Percentiles rank a stretch among this genome's conserved stretches.
phyloP scores from a whole-genome alignment of 2,113 vertebrate species.

The Anas platyrhynchos region DNA sequence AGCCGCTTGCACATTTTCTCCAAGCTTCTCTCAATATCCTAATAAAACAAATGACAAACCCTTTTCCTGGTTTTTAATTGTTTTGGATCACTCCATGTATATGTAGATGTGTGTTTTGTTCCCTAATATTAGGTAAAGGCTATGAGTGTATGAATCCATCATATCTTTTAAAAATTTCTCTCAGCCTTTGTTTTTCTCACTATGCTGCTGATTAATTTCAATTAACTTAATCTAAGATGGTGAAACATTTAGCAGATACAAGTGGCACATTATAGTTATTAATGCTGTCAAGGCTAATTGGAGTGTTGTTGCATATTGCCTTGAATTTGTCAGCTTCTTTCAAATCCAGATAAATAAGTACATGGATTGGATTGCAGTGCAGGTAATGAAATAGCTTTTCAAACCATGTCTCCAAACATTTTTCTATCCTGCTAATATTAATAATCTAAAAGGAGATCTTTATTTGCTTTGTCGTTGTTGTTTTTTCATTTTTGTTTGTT shows the following conservation, averaged over 20 bases:
- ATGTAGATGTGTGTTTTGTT: neutral
- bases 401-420: neutral
- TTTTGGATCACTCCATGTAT: neutral
- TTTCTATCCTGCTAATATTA: neutral
- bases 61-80: neutral
- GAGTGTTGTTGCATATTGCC: neutral
- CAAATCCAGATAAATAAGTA: slow-evolving; percentile 23
- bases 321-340: slow-evolving; percentile 27
- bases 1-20: neutral
- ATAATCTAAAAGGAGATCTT: neutral
- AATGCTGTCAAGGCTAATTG: slow-evolving; percentile 13
- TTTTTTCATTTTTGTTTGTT: neutral
- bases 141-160: neutral
- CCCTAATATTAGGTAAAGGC: neutral
- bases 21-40: neutral
- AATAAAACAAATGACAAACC: neutral
- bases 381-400: slow-evolving; percentile 13
- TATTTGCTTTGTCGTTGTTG: neutral
- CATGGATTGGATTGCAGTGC: neutral
- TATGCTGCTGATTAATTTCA: slow-evolving; percentile 31
- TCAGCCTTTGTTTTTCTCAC: neutral
- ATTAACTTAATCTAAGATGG: slow-evolving; percentile 10
- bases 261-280: neutral
- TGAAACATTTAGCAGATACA: neutral
- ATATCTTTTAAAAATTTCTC: neutral